A percentile compares a stretch with the other conserved stretches of the same genome.
Evolutionary conservation across 2,113 vertebrate genomes (phyloP).

Genomic region (Onychostoma macrolepis): DNA sequence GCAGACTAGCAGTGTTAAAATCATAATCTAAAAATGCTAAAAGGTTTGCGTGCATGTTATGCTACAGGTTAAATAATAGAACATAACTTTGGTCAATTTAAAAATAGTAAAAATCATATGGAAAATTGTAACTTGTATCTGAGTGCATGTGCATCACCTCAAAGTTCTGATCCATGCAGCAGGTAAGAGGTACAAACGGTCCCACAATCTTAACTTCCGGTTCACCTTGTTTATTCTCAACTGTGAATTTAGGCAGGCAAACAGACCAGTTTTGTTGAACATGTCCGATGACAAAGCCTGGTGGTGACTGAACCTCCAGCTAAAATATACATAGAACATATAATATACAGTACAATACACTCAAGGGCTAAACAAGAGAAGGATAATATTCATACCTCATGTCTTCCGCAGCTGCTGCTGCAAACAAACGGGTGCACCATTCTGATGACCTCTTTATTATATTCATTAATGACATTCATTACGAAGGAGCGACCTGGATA

Average conservation of each 20-base stretch:
- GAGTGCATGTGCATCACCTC: slow-evolving; percentile 67
- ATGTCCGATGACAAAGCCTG: slow-evolving; percentile 79
- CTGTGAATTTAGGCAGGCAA: slow-evolving; percentile 78
- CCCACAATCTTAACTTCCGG: slow-evolving; percentile 77
- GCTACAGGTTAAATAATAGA: not conserved
- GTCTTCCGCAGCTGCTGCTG: slow-evolving; percentile 77
- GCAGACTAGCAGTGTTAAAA: not conserved
- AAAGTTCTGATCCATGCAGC: slow-evolving; percentile 79
- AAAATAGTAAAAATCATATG: not conserved
- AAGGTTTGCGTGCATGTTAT: not conserved
- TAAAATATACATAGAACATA: slow-evolving; percentile 50
- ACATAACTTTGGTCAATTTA: not conserved
- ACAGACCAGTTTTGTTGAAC: slow-evolving; percentile 80
- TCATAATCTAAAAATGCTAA: not conserved
- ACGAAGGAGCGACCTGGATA: slow-evolving; percentile 78
- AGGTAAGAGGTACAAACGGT: slow-evolving; percentile 75
- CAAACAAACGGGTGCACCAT: slow-evolving; percentile 76
- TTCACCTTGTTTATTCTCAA: slow-evolving; percentile 75
- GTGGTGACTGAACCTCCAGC: slow-evolving; percentile 84
- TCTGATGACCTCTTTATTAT: slow-evolving; percentile 74
- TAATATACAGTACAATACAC: not conserved
- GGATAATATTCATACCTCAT: slow-evolving; percentile 72
- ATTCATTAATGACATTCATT: slow-evolving; percentile 76
- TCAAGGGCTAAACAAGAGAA: not conserved
- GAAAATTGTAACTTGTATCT: not conserved